A percentile compares a stretch with the other conserved stretches of the same genome.
Conservation (phyloP, 2,888 invertebrate genomes). For the Pyrgus malvae region DNA sequence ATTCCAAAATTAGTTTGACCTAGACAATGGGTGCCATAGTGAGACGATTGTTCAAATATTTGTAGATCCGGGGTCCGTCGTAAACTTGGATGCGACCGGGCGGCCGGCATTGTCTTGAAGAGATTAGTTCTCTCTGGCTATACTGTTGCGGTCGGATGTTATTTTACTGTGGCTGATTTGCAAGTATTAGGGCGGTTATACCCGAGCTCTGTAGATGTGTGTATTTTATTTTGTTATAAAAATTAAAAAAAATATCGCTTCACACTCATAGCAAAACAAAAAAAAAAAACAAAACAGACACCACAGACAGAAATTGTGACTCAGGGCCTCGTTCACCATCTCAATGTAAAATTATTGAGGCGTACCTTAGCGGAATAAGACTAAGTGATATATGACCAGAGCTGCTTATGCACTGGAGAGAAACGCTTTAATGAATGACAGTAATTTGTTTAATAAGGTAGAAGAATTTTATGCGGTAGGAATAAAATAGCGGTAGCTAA, state of each 20-base stretch:
- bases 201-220: slow-evolving; percentile 1
- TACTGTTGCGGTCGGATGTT: slow-evolving; percentile 48
- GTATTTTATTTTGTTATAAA: too few relatives aligned
- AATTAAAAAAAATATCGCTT: too few relatives aligned
- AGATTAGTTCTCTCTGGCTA: slow-evolving; percentile 71
- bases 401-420: slow-evolving; percentile 34
- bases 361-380: slow-evolving; percentile 31
- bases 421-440: slow-evolving; percentile 27
- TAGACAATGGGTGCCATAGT: slow-evolving; percentile 66
- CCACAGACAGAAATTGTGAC: too few relatives aligned
- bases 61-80: slow-evolving; percentile 65
- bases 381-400: slow-evolving; percentile 41
- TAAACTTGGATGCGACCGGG: slow-evolving; percentile 73
- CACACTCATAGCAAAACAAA: too few relatives aligned
- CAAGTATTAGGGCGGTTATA: slow-evolving; percentile 17
- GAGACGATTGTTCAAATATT: slow-evolving; percentile 71
- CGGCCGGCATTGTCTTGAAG: slow-evolving; percentile 76
- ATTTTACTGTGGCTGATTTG: slow-evolving; percentile 36
- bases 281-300: too few relatives aligned
- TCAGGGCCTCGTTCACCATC: too few relatives aligned
- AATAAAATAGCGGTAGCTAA: too few relatives aligned
- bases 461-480: too few relatives aligned
- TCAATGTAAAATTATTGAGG: too few relatives aligned
- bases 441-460: slow-evolving; percentile 20
- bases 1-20: slow-evolving; percentile 74